These are phyloP conservation scores for Eupleurogrammus muticus DNA, from an alignment of 2,797 vertebrate species.

Conservation along the genomic window DNA sequence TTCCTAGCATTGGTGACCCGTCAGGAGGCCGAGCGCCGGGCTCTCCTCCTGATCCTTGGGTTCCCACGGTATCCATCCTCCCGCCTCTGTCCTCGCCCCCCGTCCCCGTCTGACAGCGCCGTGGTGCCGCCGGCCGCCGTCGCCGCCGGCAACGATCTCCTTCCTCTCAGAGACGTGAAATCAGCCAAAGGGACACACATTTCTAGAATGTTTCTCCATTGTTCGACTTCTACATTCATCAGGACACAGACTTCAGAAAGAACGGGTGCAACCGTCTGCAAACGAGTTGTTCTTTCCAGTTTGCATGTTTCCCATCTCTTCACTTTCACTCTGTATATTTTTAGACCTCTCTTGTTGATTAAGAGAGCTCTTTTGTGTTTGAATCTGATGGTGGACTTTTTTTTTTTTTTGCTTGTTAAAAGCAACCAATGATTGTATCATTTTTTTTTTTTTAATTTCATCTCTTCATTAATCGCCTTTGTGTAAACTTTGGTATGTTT, in stretches of 20 bases:
- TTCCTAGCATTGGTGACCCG: constrained; percentile 90
- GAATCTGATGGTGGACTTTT: constrained; percentile 35
- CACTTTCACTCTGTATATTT: constrained; percentile 60
- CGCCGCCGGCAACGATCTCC: constrained; percentile 26
- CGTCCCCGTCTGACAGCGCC: constrained; percentile 6
- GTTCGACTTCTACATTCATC: constrained; percentile 37
- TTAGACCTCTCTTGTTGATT: constrained; percentile 66
- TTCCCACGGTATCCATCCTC: constrained; percentile 24
- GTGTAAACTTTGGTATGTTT: constrained; percentile 61
- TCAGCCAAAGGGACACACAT: constrained; percentile 77
- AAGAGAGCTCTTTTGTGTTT: constrained; percentile 50
- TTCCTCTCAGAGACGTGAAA: constrained; percentile 72
- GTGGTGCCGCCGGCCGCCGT: constrained; percentile 37
- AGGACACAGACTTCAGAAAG: constrained; percentile 46
- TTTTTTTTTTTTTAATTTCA: constrained; percentile 52
- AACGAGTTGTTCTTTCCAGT: constrained; percentile 44
- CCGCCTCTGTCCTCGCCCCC: constrained; percentile 9
- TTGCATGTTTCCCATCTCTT: constrained; percentile 50
- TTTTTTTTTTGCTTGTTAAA: constrained; percentile 28
- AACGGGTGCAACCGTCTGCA: constrained; percentile 34
- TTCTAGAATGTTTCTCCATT: constrained; percentile 25
- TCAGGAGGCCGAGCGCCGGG: constrained; percentile 64
- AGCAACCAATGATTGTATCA: constrained; percentile 55
- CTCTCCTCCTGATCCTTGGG: constrained; percentile 65
- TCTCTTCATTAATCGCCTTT: constrained; percentile 52